A percentile compares a stretch with the other conserved stretches of the same genome.
Evolutionary conservation across 23 tunicate genomes (phyloP).

Genomic region (Styela clava): DNA sequence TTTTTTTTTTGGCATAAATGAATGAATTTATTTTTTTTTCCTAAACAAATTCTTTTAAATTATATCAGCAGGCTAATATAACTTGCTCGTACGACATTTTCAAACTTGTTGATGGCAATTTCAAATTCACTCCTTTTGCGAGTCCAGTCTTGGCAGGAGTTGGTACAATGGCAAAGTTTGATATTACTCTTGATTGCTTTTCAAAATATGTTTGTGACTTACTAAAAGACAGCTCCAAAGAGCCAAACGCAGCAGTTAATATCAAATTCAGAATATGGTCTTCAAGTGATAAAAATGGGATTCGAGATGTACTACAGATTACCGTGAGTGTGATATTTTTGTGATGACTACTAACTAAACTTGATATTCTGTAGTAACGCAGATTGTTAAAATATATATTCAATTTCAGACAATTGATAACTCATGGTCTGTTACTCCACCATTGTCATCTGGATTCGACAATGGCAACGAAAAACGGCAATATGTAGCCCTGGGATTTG

Average conservation of each 20-base stretch:
- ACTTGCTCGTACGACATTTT: constrained; percentile 21
- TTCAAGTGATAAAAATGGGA: constrained; percentile 29
- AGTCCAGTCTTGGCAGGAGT: constrained; percentile 14
- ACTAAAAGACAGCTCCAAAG: constrained; percentile 19
- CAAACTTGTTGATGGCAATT: constrained; percentile 15
- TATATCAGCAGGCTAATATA: background rate
- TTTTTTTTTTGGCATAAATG: too few relatives aligned
- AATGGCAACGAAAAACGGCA: background rate
- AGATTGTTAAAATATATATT: background rate
- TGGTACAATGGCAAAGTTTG: background rate
- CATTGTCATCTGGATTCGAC: constrained; percentile 22
- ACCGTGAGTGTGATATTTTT: constrained; percentile 8
- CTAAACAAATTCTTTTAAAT: too few relatives aligned
- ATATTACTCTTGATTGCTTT: constrained; percentile 1
- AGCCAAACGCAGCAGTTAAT: constrained; percentile 12
- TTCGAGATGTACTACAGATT: background rate
- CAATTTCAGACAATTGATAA: constrained; percentile 17
- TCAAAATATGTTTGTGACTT: constrained; percentile 3
- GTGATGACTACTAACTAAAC: too few relatives aligned
- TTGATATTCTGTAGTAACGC: too few relatives aligned
- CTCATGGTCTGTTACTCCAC: constrained; percentile 16
- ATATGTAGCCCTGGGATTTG: background rate
- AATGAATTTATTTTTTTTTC: too few relatives aligned
- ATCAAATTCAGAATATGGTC: constrained; percentile 19
- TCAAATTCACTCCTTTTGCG: constrained; percentile 4